Evolutionary conservation across 1,140 invertebrate species (phyloP).

Genomic region (Magallana ariakensis): DNA sequence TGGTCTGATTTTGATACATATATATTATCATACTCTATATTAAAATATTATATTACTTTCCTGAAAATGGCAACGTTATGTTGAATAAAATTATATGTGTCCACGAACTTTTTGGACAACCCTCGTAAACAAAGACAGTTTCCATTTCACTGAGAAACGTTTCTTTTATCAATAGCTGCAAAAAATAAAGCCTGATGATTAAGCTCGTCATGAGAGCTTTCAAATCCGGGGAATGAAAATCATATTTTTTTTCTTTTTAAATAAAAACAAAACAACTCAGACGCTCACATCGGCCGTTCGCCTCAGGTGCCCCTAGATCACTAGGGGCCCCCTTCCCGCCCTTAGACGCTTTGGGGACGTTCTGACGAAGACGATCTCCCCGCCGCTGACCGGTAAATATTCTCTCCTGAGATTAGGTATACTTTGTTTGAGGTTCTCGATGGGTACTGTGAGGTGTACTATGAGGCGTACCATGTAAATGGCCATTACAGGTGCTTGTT

Average conservation of each 20-base stretch:
- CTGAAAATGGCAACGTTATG: too few relatives aligned
- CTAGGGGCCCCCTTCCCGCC: neutral
- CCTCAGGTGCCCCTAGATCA: neutral
- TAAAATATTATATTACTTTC: too few relatives aligned
- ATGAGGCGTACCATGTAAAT: neutral
- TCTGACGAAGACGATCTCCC: neutral
- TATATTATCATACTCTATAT: too few relatives aligned
- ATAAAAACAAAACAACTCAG: neutral
- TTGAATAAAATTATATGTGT: too few relatives aligned
- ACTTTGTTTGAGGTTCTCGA: neutral
- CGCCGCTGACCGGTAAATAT: neutral
- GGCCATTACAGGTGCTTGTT: neutral
- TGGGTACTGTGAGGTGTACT: too few relatives aligned
- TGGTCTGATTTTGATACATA: too few relatives aligned
- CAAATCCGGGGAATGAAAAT: too few relatives aligned
- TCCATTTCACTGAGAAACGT: conserved; percentile 1
- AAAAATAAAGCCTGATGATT: conserved; percentile 11
- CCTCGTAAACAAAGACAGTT: neutral
- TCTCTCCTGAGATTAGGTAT: neutral
- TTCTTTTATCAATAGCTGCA: conserved; percentile 5
- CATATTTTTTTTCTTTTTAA: neutral
- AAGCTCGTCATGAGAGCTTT: neutral
- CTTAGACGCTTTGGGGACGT: neutral
- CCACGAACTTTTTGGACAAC: too few relatives aligned
- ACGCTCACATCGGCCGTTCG: neutral